phyloP scores from a whole-genome alignment of 2,888 invertebrate genomes.

The Watsonalla binaria region DNA sequence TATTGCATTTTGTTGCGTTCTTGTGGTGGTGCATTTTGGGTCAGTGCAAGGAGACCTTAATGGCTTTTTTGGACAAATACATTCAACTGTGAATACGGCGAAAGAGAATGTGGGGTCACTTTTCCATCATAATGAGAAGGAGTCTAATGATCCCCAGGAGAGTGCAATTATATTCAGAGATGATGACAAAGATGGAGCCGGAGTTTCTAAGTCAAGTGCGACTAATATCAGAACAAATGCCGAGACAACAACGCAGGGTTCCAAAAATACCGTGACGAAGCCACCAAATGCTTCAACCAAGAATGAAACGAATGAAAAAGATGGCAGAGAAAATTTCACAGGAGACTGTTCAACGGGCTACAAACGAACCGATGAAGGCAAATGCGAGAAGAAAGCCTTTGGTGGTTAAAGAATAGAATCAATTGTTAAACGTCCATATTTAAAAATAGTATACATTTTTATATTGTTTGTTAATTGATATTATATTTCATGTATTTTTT shows the following conservation, averaged over 20 bases:
- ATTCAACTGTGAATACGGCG: constrained; percentile 26
- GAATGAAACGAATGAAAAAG: constrained; percentile 26
- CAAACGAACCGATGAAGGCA: constrained; percentile 51
- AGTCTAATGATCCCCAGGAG: not conserved
- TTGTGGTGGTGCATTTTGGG: constrained; percentile 23
- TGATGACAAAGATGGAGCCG: not conserved
- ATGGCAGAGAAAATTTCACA: constrained; percentile 49
- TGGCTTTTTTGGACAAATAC: constrained; percentile 33
- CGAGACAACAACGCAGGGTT: constrained; percentile 8
- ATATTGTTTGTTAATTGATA: too few species aligned
- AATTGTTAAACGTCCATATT: not conserved
- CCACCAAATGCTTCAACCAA: constrained; percentile 5
- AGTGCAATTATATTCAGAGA: not conserved
- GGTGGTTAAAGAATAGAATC: not conserved
- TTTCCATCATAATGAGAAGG: constrained; percentile 23
- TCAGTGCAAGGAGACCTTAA: constrained; percentile 31
- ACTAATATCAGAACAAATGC: not conserved
- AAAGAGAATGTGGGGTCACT: constrained; percentile 28
- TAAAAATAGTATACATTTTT: too few species aligned
- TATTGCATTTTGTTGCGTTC: constrained; percentile 29
- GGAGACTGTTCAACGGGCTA: constrained; percentile 51
- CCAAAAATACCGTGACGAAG: constrained; percentile 12
- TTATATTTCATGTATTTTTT: too few species aligned
- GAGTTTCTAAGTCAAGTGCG: not conserved
- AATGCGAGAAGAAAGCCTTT: constrained; percentile 48